Base-by-base conservation (phyloP, 2,113 vertebrate species). In the Marmota monax region DNA sequence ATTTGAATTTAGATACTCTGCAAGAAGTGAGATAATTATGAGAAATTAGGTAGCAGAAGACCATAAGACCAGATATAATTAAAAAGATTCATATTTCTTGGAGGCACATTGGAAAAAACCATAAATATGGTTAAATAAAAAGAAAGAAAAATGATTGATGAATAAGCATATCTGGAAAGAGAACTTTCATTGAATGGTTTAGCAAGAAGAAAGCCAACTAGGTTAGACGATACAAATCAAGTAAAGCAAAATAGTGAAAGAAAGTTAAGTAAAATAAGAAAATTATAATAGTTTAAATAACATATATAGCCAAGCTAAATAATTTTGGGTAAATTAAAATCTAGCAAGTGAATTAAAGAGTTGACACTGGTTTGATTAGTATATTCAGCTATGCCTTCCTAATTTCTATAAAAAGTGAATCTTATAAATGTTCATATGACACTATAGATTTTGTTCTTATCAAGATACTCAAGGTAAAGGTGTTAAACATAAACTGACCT, bases 401-500 rank as follows among this genome's bases (percentile, higher is more conserved):
- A 37, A 67, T 82, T 61, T 79, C 18, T 93, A 13, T 77, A 84
- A 84, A 80, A 93, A 85, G 80, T 84, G 14, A 82, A 93, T 70
- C 53, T 4, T 84, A 0, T 67, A 61, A 39, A 14, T 84, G 5
- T 92, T 4, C 11, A 53, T 45, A 45, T 63, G 61, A 78, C 4
- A 16, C 14, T 37, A 61, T 17, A 56, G 29, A 51, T 37, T 84
- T 94, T 85, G 27, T 20, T 94, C 37, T 86, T 97, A 90, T 88
- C 94, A 90, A 32, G 3, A 27, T 95, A 94, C 23, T 0, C 0
- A 90, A 78, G 2, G 0, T 84, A 51, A 61, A 32, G 70, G 3
- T 45, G 70, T 72, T 98, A 94, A 92, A 39, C 58, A 93, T 34
- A 91, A 76, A 70, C 69, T 89, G 7, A 92, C 9, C 79, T 4